Evolutionary conservation across 2,797 vertebrate species (phyloP), one percentile per base, ranked within the genome.

Genomic region (Scolopax rusticola): DNA sequence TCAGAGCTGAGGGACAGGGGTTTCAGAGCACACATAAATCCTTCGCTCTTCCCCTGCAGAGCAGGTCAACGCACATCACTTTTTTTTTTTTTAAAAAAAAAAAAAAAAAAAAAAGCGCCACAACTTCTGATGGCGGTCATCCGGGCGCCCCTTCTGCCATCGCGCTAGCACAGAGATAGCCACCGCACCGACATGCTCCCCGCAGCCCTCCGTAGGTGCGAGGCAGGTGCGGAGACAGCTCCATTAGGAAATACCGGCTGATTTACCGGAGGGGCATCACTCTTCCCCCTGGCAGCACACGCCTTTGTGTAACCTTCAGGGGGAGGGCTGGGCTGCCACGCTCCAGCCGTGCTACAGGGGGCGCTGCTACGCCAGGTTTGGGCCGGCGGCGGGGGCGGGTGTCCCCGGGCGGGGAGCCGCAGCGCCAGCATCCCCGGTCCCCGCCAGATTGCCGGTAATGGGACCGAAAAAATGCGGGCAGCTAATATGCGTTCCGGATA

Each of bases 111-210:
- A 43, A 43, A 43, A 43, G 43, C 17, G 32, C 51, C 75, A 0
- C 32, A 9, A 54, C 32, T 57, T 21, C 32, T 2, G 12, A 25
- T 5, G 36, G 83, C 80, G 33, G 77, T 16, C 27, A 36, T 3
- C n/a, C 10, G 2, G 6, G 13, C 4, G 30, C 77, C 45, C 2
- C 64, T 32, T 23, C 80, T 18, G 53, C 47, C 85, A 10, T 17
- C 33, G 15, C 24, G 14, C 4, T 6, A 16, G 78, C 68, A 12
- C 9, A 32, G 70, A 28, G 47, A 21, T 13, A 15, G 61, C 41
- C 64, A 16, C 38, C 11, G 21, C 54, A 2, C 23, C 11, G 2
- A 3, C 2, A 2, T 0, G 14, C 8, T 1, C 41, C 24, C 4
- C 16, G 13, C 86, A 15, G 5, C 48, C 11, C 54, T 4, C 64